Conservation (phyloP, 2,797 vertebrate species). For the Artibeus lituratus region DNA sequence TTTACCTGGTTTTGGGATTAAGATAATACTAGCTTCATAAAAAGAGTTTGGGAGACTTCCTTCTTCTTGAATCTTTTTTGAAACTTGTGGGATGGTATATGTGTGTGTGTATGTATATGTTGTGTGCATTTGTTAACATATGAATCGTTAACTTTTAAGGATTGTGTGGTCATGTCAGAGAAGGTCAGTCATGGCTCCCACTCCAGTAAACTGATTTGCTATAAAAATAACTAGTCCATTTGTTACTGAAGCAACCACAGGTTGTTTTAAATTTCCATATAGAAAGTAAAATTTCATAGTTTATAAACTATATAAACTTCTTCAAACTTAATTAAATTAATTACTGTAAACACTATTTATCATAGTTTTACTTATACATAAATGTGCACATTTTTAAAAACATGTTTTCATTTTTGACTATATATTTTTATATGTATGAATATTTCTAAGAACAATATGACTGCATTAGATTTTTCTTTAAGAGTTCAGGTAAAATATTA, state of each 20-base stretch:
- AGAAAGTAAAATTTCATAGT: slow-evolving; percentile 5
- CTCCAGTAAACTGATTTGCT: not conserved
- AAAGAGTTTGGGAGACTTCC: no score
- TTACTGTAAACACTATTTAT: not conserved
- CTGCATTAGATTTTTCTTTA: not conserved
- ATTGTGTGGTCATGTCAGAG: not conserved
- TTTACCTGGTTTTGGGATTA: no score
- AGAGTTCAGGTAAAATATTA: not conserved
- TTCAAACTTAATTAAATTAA: slow-evolving; percentile 24
- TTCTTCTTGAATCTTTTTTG: not conserved
- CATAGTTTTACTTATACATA: not conserved
- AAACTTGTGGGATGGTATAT: not conserved
- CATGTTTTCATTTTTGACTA: not conserved
- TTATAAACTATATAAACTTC: not conserved
- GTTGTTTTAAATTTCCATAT: not conserved
- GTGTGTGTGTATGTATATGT: not conserved
- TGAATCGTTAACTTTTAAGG: not conserved
- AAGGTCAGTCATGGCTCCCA: not conserved
- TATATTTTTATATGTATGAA: not conserved
- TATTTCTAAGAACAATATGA: slow-evolving; percentile 17
- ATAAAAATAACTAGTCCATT: not conserved
- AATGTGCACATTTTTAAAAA: not conserved
- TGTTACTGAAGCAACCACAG: not conserved
- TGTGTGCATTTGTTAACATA: not conserved
- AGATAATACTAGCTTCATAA: no score